Conservation (phyloP, 2,113 vertebrate species). For the Ciconia maguari region DNA sequence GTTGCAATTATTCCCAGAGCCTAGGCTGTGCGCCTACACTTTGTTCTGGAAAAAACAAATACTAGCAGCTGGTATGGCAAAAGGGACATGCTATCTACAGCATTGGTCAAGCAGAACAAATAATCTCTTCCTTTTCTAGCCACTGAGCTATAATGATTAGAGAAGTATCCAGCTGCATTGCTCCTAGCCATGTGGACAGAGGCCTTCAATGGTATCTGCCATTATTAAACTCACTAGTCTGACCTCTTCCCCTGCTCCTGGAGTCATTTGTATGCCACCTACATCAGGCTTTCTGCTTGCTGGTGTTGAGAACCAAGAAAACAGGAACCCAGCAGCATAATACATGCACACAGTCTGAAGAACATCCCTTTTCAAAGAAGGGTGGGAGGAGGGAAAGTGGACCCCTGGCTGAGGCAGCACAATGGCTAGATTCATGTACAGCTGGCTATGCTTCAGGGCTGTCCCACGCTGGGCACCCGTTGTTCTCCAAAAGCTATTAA, state of each 20-base stretch:
- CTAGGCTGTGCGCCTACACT: neutral
- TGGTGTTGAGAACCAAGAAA: neutral
- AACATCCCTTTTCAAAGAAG: neutral
- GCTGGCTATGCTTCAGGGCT: neutral
- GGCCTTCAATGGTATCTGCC: neutral
- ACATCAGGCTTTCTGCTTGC: neutral
- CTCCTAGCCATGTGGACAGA: neutral
- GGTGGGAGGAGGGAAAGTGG: neutral
- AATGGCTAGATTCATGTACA: conserved; percentile 3
- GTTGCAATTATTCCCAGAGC: neutral
- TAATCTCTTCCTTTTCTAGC: neutral
- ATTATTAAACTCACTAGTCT: neutral
- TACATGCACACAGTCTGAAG: neutral
- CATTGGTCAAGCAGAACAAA: neutral
- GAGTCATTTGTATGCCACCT: neutral
- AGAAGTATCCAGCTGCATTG: neutral
- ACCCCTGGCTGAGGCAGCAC: conserved; percentile 17
- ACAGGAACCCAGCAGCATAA: neutral
- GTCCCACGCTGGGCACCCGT: neutral
- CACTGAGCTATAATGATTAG: neutral
- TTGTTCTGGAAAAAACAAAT: neutral
- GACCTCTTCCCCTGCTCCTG: neutral
- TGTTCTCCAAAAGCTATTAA: conserved; percentile 10
- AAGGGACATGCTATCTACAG: neutral
- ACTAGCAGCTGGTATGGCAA: neutral